Evolutionary conservation across 2,113 vertebrate genomes (phyloP).

Genomic region (Pterocles burchelli): DNA sequence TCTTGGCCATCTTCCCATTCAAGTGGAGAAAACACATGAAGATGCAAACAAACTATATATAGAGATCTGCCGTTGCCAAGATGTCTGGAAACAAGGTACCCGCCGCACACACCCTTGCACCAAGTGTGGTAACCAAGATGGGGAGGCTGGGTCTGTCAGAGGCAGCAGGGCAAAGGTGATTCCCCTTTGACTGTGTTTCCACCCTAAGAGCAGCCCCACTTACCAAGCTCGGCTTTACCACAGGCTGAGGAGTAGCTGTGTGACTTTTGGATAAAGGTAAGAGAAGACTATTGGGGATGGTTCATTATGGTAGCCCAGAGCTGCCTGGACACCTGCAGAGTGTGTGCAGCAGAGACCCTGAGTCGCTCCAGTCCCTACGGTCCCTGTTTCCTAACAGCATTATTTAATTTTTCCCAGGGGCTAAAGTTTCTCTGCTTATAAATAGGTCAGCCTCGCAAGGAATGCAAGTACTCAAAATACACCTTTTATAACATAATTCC

Average conservation of each 20-base stretch:
- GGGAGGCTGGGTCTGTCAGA: background rate
- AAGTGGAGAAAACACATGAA: background rate
- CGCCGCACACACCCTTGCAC: background rate
- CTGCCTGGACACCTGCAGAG: background rate
- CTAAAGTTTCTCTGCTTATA: background rate
- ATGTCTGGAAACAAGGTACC: background rate
- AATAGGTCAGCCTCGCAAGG: background rate
- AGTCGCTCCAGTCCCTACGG: rapidly evolving
- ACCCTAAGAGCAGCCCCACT: background rate
- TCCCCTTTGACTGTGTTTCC: background rate
- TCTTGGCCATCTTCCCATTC: background rate
- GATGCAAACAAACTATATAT: background rate
- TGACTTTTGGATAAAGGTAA: background rate
- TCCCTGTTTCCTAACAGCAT: background rate
- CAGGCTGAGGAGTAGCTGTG: background rate
- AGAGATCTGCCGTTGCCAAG: background rate
- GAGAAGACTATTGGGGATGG: background rate
- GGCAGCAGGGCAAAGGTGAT: background rate
- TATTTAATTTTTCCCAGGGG: background rate
- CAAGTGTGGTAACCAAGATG: rapidly evolving
- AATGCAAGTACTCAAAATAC: background rate
- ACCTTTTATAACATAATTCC: background rate
- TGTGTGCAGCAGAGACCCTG: background rate
- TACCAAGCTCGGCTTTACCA: rapidly evolving
- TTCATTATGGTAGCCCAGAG: background rate